Percentiles rank a stretch among this genome's conserved stretches.
phyloP scores from a whole-genome alignment of 2,888 invertebrate species.

The Sinelater perroti region DNA sequence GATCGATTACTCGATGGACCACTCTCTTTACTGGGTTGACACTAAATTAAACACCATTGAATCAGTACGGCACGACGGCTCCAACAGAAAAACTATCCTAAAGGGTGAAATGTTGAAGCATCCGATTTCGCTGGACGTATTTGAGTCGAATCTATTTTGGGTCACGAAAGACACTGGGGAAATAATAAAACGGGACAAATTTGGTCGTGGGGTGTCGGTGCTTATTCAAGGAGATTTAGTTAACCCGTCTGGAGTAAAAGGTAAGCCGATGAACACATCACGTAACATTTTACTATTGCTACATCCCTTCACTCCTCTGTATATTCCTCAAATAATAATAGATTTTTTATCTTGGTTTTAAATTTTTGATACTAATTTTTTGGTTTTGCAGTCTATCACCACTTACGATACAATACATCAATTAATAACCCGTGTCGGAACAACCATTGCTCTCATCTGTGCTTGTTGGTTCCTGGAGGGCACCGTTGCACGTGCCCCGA shows the following conservation, averaged over 20 bases:
- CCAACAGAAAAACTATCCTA: slow-evolving; percentile 74
- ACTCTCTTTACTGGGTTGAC: slow-evolving; percentile 95
- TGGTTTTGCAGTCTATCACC: slow-evolving; percentile 76
- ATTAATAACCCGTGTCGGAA: slow-evolving; percentile 73
- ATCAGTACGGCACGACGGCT: slow-evolving; percentile 83
- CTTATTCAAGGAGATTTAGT: slow-evolving; percentile 83
- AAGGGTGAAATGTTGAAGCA: slow-evolving; percentile 79
- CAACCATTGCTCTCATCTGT: slow-evolving; percentile 89
- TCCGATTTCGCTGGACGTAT: slow-evolving; percentile 90
- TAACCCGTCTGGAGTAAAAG: slow-evolving; percentile 86
- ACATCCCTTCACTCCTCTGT: no score
- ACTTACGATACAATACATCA: slow-evolving; percentile 81
- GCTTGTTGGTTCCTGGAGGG: slow-evolving; percentile 88
- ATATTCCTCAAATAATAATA: no score
- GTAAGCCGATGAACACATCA: no score
- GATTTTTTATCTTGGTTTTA: neutral
- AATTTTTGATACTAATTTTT: neutral
- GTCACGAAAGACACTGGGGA: slow-evolving; percentile 90
- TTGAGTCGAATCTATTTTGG: slow-evolving; percentile 94
- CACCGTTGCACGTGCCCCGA: slow-evolving; percentile 93
- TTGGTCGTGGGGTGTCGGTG: slow-evolving; percentile 91
- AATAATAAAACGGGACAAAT: slow-evolving; percentile 91
- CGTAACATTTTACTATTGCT: no score
- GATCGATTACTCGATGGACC: slow-evolving; percentile 89
- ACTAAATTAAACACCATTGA: slow-evolving; percentile 91